Evolutionary conservation across 2,113 vertebrate genomes (phyloP).

Genomic region (Daphoenositta chrysoptera): DNA sequence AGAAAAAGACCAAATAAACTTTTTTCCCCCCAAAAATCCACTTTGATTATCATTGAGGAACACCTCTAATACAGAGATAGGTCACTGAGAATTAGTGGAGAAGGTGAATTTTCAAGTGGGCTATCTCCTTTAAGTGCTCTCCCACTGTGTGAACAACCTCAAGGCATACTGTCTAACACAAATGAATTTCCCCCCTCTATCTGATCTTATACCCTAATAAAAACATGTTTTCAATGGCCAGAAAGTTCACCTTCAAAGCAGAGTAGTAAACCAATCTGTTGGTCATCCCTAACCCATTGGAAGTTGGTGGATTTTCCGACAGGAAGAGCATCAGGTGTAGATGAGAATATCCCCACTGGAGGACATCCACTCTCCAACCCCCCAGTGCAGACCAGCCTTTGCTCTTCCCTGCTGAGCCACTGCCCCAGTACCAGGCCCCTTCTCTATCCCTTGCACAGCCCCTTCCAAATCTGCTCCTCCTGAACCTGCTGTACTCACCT

Average conservation of each 20-base stretch:
- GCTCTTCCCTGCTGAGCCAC: rapidly evolving
- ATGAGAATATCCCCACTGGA: background rate
- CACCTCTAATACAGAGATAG: background rate
- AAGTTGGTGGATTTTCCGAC: background rate
- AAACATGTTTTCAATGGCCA: background rate
- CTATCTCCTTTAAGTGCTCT: background rate
- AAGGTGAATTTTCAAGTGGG: background rate
- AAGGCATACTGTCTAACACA: background rate
- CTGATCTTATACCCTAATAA: background rate
- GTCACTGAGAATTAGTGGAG: background rate
- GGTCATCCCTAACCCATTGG: background rate
- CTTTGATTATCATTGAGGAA: background rate
- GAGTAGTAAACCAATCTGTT: background rate
- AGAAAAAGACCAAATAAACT: background rate
- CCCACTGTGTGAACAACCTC: background rate
- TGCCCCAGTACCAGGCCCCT: background rate
- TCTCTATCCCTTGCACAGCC: background rate
- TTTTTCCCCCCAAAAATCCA: rapidly evolving
- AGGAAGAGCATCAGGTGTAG: background rate
- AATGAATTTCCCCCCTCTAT: background rate
- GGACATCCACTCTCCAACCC: background rate
- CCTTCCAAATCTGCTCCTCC: background rate
- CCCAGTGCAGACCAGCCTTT: background rate
- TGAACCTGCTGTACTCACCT: background rate
- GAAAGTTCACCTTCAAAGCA: background rate